These are phyloP conservation scores for Plectropomus leopardus DNA, from an alignment of 2,113 vertebrate species.

Conservation along the genomic window DNA sequence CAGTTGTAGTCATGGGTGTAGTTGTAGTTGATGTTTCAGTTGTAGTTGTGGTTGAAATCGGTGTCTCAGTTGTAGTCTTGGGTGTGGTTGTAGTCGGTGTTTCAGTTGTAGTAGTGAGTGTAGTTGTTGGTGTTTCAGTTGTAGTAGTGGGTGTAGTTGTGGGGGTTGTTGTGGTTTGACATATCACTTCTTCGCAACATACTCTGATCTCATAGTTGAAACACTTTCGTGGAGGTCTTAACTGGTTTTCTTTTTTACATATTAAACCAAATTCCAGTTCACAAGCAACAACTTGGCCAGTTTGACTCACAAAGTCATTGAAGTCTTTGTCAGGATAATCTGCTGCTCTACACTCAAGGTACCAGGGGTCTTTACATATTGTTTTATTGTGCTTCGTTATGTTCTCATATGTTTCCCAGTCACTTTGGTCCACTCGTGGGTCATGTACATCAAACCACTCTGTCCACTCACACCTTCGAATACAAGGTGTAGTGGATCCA, in stretches of 20 bases:
- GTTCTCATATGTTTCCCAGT: constrained; percentile 76
- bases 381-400: constrained; percentile 38
- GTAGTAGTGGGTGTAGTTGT: too few relatives aligned
- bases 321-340: neutral
- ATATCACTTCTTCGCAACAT: too few relatives aligned
- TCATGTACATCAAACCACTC: constrained; percentile 68
- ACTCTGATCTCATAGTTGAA: neutral
- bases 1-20: neutral
- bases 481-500: constrained; percentile 43
- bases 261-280: constrained; percentile 36
- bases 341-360: constrained; percentile 33
- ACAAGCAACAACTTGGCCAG: constrained; percentile 51
- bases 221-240: neutral
- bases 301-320: neutral
- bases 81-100: too few relatives aligned
- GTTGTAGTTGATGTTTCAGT: neutral
- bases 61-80: neutral
- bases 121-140: neutral
- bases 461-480: constrained; percentile 57
- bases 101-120: neutral
- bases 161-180: neutral
- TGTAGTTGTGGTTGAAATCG: neutral
- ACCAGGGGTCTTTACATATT: constrained; percentile 38
- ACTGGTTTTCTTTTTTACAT: constrained; percentile 60
- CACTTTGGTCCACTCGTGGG: constrained; percentile 18